Conservation (phyloP, 2,113 vertebrate genomes). For the Atractosteus spatula region DNA sequence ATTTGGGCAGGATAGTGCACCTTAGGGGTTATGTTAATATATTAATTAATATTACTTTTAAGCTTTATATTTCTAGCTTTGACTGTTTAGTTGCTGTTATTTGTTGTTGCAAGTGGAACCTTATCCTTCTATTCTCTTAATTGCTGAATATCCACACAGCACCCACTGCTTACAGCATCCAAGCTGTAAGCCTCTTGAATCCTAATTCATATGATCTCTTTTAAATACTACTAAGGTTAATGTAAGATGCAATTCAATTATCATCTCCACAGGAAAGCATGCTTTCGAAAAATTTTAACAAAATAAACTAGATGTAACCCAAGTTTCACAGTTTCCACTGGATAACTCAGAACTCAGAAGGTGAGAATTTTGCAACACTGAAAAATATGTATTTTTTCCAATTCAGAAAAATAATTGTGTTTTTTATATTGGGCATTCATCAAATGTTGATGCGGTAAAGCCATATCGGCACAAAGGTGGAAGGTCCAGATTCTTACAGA, state of each 20-base stretch:
- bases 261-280: neutral
- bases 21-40: neutral
- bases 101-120: neutral
- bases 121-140: neutral
- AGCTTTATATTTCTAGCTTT: neutral
- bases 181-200: slow-evolving; percentile 1
- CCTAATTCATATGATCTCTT: slow-evolving; percentile 9
- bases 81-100: neutral
- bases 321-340: slow-evolving; percentile 1
- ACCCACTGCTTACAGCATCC: neutral
- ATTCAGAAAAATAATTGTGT: neutral
- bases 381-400: neutral
- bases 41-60: neutral
- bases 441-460: neutral
- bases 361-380: no score
- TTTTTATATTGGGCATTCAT: neutral
- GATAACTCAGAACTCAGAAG: neutral
- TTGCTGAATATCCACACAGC: slow-evolving; percentile 2
- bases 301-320: neutral
- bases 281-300: slow-evolving; percentile 8
- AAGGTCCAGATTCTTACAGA: no score
- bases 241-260: neutral
- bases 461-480: no score
- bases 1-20: neutral
- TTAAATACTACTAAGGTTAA: neutral